Base-by-base conservation (phyloP, 1,140 invertebrate genomes). In the Sycophaga agraensis region DNA sequence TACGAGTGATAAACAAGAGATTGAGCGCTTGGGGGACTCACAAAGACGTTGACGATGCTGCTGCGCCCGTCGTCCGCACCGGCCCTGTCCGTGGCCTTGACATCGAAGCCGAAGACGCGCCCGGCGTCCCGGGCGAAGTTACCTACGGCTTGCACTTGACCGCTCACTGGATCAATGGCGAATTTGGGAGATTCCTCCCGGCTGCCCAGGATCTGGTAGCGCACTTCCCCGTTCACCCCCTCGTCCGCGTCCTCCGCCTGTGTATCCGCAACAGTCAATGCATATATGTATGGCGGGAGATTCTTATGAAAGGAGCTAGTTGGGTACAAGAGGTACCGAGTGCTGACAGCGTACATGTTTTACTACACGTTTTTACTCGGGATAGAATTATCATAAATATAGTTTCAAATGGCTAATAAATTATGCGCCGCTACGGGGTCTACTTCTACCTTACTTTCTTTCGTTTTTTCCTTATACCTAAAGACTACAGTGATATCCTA, bases 31-130 rank as follows among this genome's bases (percentile, higher is more conserved):
- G n/a, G 43, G 9, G n/a, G 43, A 87, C 89, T 87, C 76, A 92
- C 91, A 76, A 92, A 91, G 61, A 93, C 89, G 71, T 92, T 92
- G 42, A 88, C 88, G 48, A 92, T 91, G 21, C 89, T 87, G 22
- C 90, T 92, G 57, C 85, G 85, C 0, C 91, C 91, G 70, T 90
- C 88, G 65, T 91, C 87, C 35, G 87, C 87, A 0, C 92, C 92
- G 43, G 81, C 71, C 59, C 86, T 84, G 71, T 94, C 92, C 0
- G 90, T 92, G 4, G 91, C 92, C 77, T 91, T 91, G n/a, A 94
- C 91, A 78, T 93, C 91, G 70, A 93, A 93, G 3, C 89, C 89
- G 69, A 89, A 93, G 35, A 93, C 87, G 61, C 85, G 82, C 3
- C 90, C 89, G 14, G 86, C 86, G 50, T 91, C 88, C 34, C 84